phyloP scores from a whole-genome alignment of 2,113 vertebrate genomes.

The Notarius quadriscutis region DNA sequence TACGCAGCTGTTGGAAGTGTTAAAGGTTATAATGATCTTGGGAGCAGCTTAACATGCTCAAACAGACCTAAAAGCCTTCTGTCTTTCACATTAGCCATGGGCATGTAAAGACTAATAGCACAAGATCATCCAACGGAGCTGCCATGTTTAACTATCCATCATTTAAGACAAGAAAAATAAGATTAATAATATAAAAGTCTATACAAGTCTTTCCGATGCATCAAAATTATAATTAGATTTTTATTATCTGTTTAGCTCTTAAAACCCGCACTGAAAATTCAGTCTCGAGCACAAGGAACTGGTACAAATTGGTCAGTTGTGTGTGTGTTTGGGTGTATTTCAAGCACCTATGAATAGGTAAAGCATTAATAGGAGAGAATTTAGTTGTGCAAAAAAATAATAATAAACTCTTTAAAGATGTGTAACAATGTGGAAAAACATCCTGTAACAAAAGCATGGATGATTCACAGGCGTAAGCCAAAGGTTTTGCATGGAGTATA shows the following conservation, averaged over 20 bases:
- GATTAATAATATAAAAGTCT: neutral
- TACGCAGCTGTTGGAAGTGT: neutral
- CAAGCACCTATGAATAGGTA: slow-evolving; percentile 31
- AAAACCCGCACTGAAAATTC: neutral
- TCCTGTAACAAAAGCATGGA: slow-evolving; percentile 7
- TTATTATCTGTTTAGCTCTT: neutral
- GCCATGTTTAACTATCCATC: neutral
- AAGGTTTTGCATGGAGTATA: slow-evolving; percentile 10
- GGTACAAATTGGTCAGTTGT: neutral
- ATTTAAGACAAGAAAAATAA: slow-evolving; percentile 21
- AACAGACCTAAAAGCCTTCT: neutral
- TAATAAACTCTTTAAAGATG: neutral
- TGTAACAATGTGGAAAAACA: slow-evolving; percentile 31
- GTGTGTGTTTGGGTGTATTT: neutral
- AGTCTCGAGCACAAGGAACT: neutral
- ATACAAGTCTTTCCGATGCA: neutral
- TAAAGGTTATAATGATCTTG: neutral
- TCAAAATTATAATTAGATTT: neutral
- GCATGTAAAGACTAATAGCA: neutral
- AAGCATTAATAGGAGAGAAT: neutral
- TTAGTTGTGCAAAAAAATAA: slow-evolving; percentile 24
- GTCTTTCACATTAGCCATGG: neutral
- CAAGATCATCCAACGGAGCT: neutral
- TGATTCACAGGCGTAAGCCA: slow-evolving; percentile 16
- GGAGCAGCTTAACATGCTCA: neutral